These are phyloP conservation scores for Leguminivora glycinivorella DNA, from an alignment of 1,140 invertebrate species.

Conservation along the genomic window DNA sequence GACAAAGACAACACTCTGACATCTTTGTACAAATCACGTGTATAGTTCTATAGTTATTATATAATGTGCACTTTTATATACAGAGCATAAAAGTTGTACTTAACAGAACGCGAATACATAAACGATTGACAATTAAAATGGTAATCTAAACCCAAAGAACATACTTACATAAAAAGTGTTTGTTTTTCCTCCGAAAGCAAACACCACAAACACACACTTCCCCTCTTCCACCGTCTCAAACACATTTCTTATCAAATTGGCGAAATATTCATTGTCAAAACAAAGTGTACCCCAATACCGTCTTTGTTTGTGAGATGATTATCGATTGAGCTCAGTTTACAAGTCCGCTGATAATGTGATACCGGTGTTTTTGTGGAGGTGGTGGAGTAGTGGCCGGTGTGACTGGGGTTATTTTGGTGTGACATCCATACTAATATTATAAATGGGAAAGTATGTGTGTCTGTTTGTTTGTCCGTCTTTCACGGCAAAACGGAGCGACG, in stretches of 20 bases:
- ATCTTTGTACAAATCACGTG: too few species aligned
- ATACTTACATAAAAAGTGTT: neutral
- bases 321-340: slow-evolving; percentile 76
- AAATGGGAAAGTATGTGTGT: neutral
- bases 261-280: slow-evolving; percentile 17
- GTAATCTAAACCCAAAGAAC: too few species aligned
- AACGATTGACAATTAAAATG: too few species aligned
- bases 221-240: neutral
- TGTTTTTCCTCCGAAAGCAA: neutral
- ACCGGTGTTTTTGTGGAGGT: slow-evolving; percentile 48
- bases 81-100: too few species aligned
- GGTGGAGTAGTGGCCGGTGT: slow-evolving; percentile 43
- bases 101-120: too few species aligned
- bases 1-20: too few species aligned
- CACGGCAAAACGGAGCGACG: too few species aligned
- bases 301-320: slow-evolving; percentile 61
- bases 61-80: too few species aligned
- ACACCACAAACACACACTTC: neutral
- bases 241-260: slow-evolving; percentile 1
- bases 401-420: slow-evolving; percentile 33
- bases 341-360: slow-evolving; percentile 69
- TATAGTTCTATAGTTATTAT: too few species aligned
- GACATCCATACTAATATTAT: too few species aligned
- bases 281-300: slow-evolving; percentile 16
- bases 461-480: too few species aligned